These are phyloP conservation scores for Trinorchestia longiramus DNA, from an alignment of 1,140 invertebrate genomes.

Conservation along the genomic window DNA sequence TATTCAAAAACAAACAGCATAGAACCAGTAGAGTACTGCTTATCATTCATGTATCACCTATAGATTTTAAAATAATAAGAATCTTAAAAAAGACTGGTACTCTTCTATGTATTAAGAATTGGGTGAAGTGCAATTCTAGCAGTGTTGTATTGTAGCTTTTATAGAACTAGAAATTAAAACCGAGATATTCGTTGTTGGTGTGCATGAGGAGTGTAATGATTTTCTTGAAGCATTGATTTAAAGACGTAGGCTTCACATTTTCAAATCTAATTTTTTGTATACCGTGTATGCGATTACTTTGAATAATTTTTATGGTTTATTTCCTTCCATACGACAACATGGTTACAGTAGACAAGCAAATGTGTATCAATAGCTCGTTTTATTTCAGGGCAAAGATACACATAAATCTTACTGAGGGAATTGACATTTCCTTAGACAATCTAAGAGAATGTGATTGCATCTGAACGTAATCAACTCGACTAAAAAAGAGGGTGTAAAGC, in stretches of 20 bases:
- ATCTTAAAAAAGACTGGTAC: too few species aligned
- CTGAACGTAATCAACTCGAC: neutral
- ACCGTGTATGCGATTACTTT: neutral
- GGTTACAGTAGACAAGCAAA: neutral
- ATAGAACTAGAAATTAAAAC: neutral
- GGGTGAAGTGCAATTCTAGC: too few species aligned
- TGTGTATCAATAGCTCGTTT: neutral
- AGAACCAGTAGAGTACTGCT: too few species aligned
- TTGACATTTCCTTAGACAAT: neutral
- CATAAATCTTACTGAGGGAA: neutral
- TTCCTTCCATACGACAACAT: neutral
- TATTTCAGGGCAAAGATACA: neutral
- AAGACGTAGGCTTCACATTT: neutral
- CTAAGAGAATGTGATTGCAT: neutral
- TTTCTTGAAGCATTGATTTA: neutral
- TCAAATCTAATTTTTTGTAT: neutral
- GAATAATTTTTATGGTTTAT: neutral
- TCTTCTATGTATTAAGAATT: too few species aligned
- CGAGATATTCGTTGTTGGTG: neutral
- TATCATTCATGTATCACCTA: too few species aligned
- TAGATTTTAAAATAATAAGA: too few species aligned
- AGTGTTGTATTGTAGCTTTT: neutral
- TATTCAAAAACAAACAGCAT: too few species aligned
- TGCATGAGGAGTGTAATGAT: neutral
- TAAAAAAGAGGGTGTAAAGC: neutral